Percentiles rank a stretch among this genome's conserved stretches.
Conservation (phyloP, 2,888 invertebrate genomes). For the Iselma pallidipennis region DNA sequence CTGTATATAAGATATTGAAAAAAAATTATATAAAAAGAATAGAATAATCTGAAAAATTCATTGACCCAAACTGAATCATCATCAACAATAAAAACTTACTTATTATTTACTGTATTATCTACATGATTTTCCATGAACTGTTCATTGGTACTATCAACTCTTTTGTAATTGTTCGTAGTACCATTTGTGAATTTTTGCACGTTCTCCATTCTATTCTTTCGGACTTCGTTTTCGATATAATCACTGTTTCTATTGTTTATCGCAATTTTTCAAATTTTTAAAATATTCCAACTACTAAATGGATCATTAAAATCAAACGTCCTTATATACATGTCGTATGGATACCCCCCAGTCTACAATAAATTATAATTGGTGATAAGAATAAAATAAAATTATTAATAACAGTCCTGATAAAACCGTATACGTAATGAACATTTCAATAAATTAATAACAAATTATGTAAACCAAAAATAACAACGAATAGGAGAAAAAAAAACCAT, state of each 20-base stretch:
- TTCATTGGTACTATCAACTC: constrained; percentile 11
- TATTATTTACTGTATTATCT: constrained; percentile 16
- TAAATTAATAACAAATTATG: not conserved
- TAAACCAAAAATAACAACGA: no score
- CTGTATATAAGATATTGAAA: no score
- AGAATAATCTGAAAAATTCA: not conserved
- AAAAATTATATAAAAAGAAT: not conserved
- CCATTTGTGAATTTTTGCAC: constrained; percentile 3
- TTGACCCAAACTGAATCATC: not conserved
- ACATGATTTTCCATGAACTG: constrained; percentile 20
- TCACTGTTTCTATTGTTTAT: not conserved
- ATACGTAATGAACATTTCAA: not conserved
- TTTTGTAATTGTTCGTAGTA: constrained; percentile 4
- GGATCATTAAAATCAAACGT: not conserved
- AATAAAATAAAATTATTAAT: not conserved
- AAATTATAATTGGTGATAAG: not conserved
- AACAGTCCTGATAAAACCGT: not conserved
- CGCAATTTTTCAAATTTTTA: not conserved
- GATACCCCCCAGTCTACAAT: not conserved
- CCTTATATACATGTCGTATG: not conserved
- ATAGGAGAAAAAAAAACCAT: no score
- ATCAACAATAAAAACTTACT: constrained; percentile 15
- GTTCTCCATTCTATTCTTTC: constrained; percentile 1
- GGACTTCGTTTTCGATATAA: not conserved
- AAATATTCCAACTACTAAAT: not conserved